Evolutionary conservation across 2,888 invertebrate genomes (phyloP).

Genomic region (Spisula solida): DNA sequence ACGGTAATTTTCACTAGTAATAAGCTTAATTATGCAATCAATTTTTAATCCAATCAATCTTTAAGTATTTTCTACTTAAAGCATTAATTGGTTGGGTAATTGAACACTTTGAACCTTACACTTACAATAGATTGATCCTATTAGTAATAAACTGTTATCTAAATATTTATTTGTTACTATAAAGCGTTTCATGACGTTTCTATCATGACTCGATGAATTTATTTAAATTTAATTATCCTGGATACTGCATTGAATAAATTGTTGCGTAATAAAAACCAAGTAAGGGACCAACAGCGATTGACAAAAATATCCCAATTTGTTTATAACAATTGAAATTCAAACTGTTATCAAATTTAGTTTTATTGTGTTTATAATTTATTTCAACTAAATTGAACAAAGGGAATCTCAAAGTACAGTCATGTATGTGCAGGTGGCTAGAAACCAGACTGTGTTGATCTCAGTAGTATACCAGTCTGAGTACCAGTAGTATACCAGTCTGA

Average conservation of each 20-base stretch:
- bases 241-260: slow-evolving; percentile 10
- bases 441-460: neutral
- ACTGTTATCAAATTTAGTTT: slow-evolving; percentile 2
- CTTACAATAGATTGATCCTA: slow-evolving; percentile 14
- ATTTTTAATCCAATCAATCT: neutral
- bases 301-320: neutral
- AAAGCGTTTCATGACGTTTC: neutral
- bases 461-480: neutral
- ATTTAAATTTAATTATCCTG: neutral
- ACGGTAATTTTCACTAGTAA: neutral
- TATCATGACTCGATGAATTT: neutral
- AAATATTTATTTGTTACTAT: slow-evolving; percentile 7
- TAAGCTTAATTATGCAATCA: slow-evolving; percentile 11
- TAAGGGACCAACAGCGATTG: neutral
- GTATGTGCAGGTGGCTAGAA: too few species aligned
- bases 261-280: neutral
- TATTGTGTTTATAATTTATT: neutral
- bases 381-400: neutral
- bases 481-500: neutral
- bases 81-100: slow-evolving; percentile 16
- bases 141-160: slow-evolving; percentile 12
- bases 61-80: slow-evolving; percentile 13
- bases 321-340: neutral
- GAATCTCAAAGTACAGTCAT: too few species aligned
- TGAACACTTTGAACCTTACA: neutral